Base-by-base conservation (phyloP, 2,113 vertebrate species). In the Anarrhichthys ocellatus region DNA sequence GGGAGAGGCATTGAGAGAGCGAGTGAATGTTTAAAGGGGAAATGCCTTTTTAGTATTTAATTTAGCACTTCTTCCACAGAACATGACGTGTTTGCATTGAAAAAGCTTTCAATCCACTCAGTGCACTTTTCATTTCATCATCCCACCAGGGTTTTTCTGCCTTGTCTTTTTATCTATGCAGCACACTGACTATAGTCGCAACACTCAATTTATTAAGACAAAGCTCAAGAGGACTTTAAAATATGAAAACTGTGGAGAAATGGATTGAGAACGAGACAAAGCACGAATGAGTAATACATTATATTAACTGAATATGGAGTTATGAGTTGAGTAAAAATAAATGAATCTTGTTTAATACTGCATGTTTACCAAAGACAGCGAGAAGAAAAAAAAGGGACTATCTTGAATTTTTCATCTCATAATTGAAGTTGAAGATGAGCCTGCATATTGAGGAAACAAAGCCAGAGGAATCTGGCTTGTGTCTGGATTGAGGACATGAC, bases 191-290 rank as follows among this genome's bases (percentile, higher is more conserved):
- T 32, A 29, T 46, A 78, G 68, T 78, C 69, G 63, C 64, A 72
- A 83, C 81, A 50, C 54, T 88, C 71, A 83, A 80, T 87, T 88
- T 79, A 63, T 88, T 79, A 63, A 5, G 6, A 78, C 56, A 71
- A 80, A n/a, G 36, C 82, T 89, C 82, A 18, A 85, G 81, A 70
- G 87, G 54, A 46, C 58, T 90, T 80, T 81, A 54, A 86, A 89
- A 80, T 62, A 56, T 27, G 46, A 42, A 63, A 72, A 70, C 50
- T 62, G 22, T 29, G 67, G 13, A 48, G 68, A 76, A 75, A 48
- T 58, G 24, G 52, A 90, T 63, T 76, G 50, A 70, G 70, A 79
- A 48, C 4, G 17, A 79, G 44, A 71, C 10, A 20, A 73, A 24
- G 29, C 65, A 69, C 75, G 69, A 83, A 86, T 82, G 82, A 61